phyloP scores from a whole-genome alignment of 2,113 vertebrate genomes.

The Forbesichthys papilliferus region DNA sequence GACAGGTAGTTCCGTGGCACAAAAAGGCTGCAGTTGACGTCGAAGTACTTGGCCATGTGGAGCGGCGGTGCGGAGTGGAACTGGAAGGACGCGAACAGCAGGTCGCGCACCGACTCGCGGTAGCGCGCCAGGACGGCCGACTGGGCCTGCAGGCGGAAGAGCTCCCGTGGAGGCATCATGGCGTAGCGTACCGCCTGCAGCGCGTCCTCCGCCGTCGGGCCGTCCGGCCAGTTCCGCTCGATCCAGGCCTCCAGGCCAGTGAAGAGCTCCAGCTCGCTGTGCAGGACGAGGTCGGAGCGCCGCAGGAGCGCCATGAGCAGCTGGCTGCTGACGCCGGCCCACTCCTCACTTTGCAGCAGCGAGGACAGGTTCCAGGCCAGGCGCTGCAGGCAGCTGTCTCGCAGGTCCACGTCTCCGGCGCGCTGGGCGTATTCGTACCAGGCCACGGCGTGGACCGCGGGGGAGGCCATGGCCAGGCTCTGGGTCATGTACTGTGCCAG shows the following conservation, averaged over 20 bases:
- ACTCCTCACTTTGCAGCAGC: slow-evolving; percentile 82
- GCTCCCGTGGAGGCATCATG: slow-evolving; percentile 90
- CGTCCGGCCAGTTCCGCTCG: slow-evolving; percentile 75
- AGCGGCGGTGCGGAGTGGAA: slow-evolving; percentile 91
- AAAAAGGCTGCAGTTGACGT: slow-evolving; percentile 94
- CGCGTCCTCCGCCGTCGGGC: slow-evolving; percentile 78
- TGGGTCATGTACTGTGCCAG: slow-evolving; percentile 89
- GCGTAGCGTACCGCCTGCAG: slow-evolving; percentile 88
- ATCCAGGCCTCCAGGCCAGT: slow-evolving; percentile 88
- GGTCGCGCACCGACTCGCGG: slow-evolving; percentile 82
- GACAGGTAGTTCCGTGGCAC: slow-evolving; percentile 94
- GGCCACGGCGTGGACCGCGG: slow-evolving; percentile 84
- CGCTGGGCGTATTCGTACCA: slow-evolving; percentile 91
- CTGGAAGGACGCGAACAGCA: slow-evolving; percentile 93
- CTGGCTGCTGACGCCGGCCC: slow-evolving; percentile 81
- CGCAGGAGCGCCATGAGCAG: slow-evolving; percentile 86
- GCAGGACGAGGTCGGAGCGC: slow-evolving; percentile 89
- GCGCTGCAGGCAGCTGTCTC: slow-evolving; percentile 88
- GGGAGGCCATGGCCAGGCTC: slow-evolving; percentile 83
- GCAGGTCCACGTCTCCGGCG: slow-evolving; percentile 76
- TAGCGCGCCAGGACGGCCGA: slow-evolving; percentile 82
- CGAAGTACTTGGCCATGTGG: slow-evolving; percentile 92
- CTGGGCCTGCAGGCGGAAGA: slow-evolving; percentile 90
- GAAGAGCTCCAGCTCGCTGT: slow-evolving; percentile 91
- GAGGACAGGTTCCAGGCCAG: slow-evolving; percentile 93